phyloP scores from a whole-genome alignment of 2,113 vertebrate species.

The Scytalopus superciliaris region DNA sequence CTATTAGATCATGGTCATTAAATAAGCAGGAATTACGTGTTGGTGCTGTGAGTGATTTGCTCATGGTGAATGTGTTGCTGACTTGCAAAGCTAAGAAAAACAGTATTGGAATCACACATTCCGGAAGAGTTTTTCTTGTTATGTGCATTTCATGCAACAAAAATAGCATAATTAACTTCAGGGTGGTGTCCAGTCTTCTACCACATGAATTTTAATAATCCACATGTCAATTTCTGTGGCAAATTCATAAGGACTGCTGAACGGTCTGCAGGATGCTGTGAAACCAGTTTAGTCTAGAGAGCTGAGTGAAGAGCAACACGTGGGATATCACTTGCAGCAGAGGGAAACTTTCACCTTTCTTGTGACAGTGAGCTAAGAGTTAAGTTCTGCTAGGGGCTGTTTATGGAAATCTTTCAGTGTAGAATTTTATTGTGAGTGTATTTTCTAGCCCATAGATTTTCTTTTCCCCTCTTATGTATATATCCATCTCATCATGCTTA shows the following conservation, averaged over 20 bases:
- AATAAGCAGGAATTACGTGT: not conserved
- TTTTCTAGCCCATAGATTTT: not conserved
- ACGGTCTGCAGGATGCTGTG: not conserved
- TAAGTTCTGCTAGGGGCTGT: not conserved
- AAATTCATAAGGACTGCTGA: not conserved
- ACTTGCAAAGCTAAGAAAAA: not conserved
- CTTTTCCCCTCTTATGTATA: not conserved
- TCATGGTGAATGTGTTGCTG: not conserved
- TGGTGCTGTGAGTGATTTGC: not conserved
- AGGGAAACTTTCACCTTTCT: not conserved
- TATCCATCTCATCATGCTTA: not conserved
- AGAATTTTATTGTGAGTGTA: not conserved
- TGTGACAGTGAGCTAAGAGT: not conserved
- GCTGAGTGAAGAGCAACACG: rapidly evolving
- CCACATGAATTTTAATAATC: not conserved
- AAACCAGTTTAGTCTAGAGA: not conserved
- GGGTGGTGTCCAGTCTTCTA: not conserved
- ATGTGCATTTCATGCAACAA: not conserved
- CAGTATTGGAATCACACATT: not conserved
- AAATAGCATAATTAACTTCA: not conserved
- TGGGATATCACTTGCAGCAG: not conserved
- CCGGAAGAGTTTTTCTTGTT: not conserved
- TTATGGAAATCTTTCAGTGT: not conserved
- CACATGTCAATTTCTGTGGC: not conserved
- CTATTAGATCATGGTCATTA: not conserved